Conservation (phyloP, 2,113 vertebrate genomes). For the Butastur rufipennis region DNA sequence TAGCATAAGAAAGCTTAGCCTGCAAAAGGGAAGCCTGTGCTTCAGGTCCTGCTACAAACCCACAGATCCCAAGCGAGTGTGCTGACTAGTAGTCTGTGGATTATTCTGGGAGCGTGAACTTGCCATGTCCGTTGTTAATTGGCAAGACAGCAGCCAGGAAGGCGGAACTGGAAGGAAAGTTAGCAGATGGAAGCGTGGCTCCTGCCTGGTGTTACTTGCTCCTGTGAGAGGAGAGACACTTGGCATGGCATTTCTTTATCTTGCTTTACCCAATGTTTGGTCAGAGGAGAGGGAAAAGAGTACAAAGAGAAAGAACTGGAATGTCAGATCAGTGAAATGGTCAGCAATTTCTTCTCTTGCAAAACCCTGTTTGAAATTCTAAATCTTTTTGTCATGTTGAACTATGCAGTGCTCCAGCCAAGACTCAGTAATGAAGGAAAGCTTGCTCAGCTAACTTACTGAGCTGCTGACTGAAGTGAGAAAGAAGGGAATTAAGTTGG, state of each 20-base stretch:
- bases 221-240: background rate
- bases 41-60: background rate
- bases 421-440: background rate
- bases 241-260: background rate
- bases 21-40: background rate
- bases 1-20: background rate
- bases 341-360: background rate
- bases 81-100: background rate
- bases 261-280: background rate
- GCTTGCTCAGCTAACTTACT: background rate
- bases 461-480: background rate
- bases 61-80: background rate
- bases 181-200: background rate
- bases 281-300: background rate
- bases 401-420: background rate
- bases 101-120: background rate
- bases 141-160: background rate
- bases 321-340: background rate
- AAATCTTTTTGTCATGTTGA: background rate
- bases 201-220: background rate
- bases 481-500: background rate
- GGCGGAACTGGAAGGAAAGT: background rate
- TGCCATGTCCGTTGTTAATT: background rate
- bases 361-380: background rate
- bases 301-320: background rate